A percentile compares a stretch with the other conserved stretches of the same genome.
phyloP scores from a whole-genome alignment of 2,888 invertebrate genomes.

The Fabriciana adippe region DNA sequence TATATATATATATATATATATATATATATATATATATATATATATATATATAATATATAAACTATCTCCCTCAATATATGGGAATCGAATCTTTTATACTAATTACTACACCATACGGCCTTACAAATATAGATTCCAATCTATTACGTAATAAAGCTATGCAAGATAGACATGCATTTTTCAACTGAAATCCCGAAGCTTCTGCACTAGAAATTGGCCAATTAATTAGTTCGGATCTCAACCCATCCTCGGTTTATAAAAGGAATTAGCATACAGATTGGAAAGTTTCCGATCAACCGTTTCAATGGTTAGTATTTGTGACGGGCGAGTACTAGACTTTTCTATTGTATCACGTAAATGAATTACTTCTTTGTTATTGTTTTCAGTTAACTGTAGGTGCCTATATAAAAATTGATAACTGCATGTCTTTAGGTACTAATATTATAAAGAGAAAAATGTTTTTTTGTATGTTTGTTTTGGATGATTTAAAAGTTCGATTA shows the following conservation, averaged over 20 bases:
- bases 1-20: too few species aligned
- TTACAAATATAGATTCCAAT: not conserved
- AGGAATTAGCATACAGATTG: constrained; percentile 72
- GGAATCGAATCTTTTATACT: too few species aligned
- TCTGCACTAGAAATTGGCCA: constrained; percentile 30
- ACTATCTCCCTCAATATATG: too few species aligned
- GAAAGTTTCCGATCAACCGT: constrained; percentile 54
- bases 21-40: too few species aligned
- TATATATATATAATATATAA: too few species aligned
- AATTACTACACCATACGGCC: too few species aligned
- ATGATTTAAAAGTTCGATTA: too few species aligned
- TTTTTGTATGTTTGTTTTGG: too few species aligned
- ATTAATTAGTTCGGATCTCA: constrained; percentile 34
- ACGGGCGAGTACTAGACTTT: not conserved
- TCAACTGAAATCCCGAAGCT: constrained; percentile 24
- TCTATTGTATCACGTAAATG: not conserved
- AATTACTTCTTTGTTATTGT: not conserved
- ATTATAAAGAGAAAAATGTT: too few species aligned
- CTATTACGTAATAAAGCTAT: not conserved
- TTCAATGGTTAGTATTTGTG: constrained; percentile 26
- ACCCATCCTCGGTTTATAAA: constrained; percentile 38
- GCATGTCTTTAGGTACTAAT: too few species aligned
- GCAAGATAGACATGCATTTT: constrained; percentile 13
- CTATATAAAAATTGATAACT: too few species aligned
- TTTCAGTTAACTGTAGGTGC: too few species aligned